phyloP scores from a whole-genome alignment of 2,888 invertebrate genomes.

The Eumacrocentrus americanus region DNA sequence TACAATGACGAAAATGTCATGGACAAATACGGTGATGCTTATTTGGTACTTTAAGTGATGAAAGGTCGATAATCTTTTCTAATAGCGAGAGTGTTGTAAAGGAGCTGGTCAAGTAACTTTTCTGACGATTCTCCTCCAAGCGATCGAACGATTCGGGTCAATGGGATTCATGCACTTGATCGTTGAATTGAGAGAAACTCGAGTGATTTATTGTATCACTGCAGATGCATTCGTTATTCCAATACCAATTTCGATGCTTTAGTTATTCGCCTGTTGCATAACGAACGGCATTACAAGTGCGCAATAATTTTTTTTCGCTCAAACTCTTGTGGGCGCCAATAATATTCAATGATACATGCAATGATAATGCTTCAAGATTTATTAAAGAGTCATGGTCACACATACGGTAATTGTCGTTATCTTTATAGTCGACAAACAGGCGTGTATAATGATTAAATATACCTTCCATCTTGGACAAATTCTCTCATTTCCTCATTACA shows the following conservation, averaged over 20 bases:
- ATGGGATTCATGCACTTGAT: conserved; percentile 36
- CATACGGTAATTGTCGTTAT: neutral
- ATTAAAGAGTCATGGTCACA: neutral
- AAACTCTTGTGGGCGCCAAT: neutral
- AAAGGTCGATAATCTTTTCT: too few relatives aligned
- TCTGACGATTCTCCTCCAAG: conserved; percentile 28
- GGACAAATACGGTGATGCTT: too few relatives aligned
- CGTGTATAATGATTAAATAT: neutral
- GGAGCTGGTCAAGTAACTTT: conserved; percentile 36
- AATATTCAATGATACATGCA: neutral
- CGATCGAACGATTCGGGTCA: conserved; percentile 38
- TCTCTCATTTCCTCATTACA: neutral
- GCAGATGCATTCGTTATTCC: conserved; percentile 6
- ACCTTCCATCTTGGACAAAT: neutral
- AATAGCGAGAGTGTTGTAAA: conserved; percentile 24
- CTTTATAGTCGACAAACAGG: neutral
- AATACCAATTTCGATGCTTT: conserved; percentile 2
- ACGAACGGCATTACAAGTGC: neutral
- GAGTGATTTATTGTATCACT: conserved; percentile 15
- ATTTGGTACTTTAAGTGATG: too few relatives aligned
- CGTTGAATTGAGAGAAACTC: conserved; percentile 5
- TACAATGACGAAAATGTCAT: too few relatives aligned
- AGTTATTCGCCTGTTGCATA: conserved; percentile 6
- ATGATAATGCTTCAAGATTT: neutral
- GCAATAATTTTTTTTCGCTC: neutral